phyloP scores from a whole-genome alignment of 1,140 invertebrate species.

The Pseudomyrmex sp. region DNA sequence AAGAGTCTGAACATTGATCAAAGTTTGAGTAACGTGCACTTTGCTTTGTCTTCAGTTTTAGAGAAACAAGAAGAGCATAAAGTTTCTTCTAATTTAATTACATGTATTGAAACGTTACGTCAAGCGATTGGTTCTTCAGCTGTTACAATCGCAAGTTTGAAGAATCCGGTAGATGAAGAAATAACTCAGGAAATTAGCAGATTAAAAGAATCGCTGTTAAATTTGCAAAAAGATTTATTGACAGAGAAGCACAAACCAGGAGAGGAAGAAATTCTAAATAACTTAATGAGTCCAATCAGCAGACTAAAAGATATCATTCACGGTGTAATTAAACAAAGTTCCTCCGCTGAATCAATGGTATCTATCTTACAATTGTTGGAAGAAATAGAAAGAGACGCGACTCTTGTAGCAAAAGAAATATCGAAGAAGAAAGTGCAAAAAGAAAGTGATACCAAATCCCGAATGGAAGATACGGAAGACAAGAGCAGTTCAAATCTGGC shows the following conservation, averaged over 20 bases:
- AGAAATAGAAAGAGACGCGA: conserved; percentile 76
- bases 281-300: conserved; percentile 70
- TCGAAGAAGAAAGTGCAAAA: conserved; percentile 64
- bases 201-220: conserved; percentile 76
- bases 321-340: conserved; percentile 60
- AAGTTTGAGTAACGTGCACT: conserved; percentile 74
- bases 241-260: conserved; percentile 72
- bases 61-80: conserved; percentile 65
- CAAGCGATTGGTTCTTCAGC: conserved; percentile 72
- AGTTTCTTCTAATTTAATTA: conserved; percentile 62
- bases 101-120: conserved; percentile 73
- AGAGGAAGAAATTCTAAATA: conserved; percentile 72
- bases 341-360: conserved; percentile 49
- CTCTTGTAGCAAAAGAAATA: conserved; percentile 69
- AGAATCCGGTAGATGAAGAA: conserved; percentile 65
- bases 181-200: conserved; percentile 71
- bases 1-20: conserved; percentile 69
- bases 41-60: conserved; percentile 74
- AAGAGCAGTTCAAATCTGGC: conserved; percentile 18
- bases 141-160: conserved; percentile 67
- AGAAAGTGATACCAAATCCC: conserved; percentile 12
- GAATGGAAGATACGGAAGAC: conserved; percentile 18
- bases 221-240: conserved; percentile 76
- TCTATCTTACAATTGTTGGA: conserved; percentile 76
- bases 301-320: conserved; percentile 71